These are phyloP conservation scores for Nettapus auritus DNA, from an alignment of 2,113 vertebrate genomes.

Conservation along the genomic window DNA sequence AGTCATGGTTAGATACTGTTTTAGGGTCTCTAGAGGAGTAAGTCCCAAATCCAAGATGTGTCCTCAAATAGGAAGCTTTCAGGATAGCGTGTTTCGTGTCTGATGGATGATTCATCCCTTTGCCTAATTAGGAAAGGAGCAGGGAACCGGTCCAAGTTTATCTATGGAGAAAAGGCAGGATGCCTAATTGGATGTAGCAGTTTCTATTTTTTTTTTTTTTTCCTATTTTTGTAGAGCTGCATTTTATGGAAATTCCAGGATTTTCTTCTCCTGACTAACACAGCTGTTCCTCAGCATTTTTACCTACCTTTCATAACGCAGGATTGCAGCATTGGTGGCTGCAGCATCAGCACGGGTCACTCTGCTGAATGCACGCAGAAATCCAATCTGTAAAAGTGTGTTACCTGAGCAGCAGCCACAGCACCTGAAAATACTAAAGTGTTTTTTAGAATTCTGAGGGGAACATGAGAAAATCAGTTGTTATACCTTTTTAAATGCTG, in stretches of 20 bases:
- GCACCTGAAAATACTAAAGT: not conserved
- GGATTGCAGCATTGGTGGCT: not conserved
- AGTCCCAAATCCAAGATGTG: not conserved
- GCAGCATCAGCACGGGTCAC: not conserved
- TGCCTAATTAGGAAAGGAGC: conserved; percentile 37
- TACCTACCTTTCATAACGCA: not conserved
- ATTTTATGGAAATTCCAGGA: conserved; percentile 7
- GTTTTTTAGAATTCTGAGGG: not conserved
- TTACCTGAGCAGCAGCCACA: not conserved
- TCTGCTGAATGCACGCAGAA: not conserved
- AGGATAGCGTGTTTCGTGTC: not conserved
- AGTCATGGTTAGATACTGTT: not conserved
- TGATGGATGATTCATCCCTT: conserved; percentile 30
- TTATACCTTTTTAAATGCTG: not conserved
- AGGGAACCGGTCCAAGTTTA: conserved; percentile 4
- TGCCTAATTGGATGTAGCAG: not conserved
- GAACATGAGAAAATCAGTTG: not conserved
- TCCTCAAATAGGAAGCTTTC: conserved; percentile 12
- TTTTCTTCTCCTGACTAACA: not conserved
- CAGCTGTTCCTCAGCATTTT: not conserved
- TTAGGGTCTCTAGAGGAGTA: not conserved
- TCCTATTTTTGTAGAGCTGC: not conserved
- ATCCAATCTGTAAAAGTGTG: not conserved
- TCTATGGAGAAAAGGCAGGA: conserved; percentile 11
- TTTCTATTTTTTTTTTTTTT: not conserved